These are phyloP conservation scores for Podarcis siculus DNA, from an alignment of 2,797 vertebrate genomes.

Conservation along the genomic window DNA sequence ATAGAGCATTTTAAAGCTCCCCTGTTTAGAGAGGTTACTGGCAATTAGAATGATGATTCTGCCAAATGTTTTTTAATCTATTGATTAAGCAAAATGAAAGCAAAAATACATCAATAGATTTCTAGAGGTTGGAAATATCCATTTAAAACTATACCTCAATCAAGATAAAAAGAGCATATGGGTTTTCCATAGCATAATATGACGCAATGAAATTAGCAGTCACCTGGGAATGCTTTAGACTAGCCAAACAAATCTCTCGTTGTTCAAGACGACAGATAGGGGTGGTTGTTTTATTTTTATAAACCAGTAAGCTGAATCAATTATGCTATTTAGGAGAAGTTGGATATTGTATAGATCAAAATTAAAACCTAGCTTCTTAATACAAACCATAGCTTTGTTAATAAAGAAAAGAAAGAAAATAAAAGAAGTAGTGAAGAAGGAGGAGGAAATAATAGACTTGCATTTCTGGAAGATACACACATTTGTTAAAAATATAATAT, in stretches of 20 bases:
- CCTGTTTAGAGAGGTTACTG: neutral
- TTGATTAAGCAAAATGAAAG: neutral
- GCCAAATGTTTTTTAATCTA: too few relatives aligned
- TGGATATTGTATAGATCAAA: too few relatives aligned
- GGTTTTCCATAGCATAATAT: neutral
- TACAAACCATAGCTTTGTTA: too few relatives aligned
- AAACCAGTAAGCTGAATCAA: too few relatives aligned
- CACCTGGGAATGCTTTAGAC: neutral
- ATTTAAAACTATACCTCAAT: neutral
- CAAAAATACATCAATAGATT: neutral
- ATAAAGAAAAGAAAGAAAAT: too few relatives aligned
- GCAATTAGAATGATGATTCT: neutral
- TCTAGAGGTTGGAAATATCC: neutral
- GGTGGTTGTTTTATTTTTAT: too few relatives aligned
- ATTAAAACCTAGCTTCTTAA: too few relatives aligned
- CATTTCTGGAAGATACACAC: neutral
- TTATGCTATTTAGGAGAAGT: too few relatives aligned
- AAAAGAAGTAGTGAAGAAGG: too few relatives aligned
- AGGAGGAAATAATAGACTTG: neutral
- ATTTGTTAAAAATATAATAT: neutral
- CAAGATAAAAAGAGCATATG: neutral
- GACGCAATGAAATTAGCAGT: neutral
- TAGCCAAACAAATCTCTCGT: too few relatives aligned
- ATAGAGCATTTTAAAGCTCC: neutral
- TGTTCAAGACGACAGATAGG: too few relatives aligned